Conservation (phyloP, 2,888 invertebrate species). For the Mimas tiliae region DNA sequence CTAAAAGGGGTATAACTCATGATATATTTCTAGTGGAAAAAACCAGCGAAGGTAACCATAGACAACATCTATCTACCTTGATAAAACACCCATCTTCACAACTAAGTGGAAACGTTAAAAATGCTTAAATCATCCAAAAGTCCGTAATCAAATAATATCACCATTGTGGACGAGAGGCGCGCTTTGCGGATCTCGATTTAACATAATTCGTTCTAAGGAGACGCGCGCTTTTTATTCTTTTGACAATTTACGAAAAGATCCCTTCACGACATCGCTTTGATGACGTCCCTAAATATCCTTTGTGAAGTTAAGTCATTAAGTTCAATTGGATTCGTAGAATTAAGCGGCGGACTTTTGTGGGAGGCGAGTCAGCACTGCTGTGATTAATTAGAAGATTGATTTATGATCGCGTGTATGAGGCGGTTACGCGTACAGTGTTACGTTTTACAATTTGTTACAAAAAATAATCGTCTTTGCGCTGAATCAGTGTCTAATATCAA, state of each 20-base stretch:
- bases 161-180: constrained; percentile 55
- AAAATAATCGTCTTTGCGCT: background rate
- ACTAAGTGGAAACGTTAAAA: constrained; percentile 46
- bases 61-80: background rate
- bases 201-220: constrained; percentile 58
- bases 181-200: constrained; percentile 54
- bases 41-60: background rate
- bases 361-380: constrained; percentile 34
- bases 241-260: constrained; percentile 35
- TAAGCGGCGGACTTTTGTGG: constrained; percentile 36
- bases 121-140: constrained; percentile 54
- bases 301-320: constrained; percentile 62
- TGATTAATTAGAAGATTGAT: constrained; percentile 51
- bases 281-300: constrained; percentile 51
- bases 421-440: background rate
- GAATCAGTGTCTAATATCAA: background rate
- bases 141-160: constrained; percentile 67
- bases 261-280: constrained; percentile 51
- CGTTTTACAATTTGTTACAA: background rate
- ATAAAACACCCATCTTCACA: constrained; percentile 30
- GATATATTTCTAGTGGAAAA: too few species aligned
- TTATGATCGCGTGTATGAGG: constrained; percentile 37
- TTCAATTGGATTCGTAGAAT: constrained; percentile 55
- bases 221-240: constrained; percentile 55
- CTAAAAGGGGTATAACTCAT: too few species aligned